Evolutionary conservation across 2,113 vertebrate genomes (phyloP).

Genomic region (Stegastes partitus): DNA sequence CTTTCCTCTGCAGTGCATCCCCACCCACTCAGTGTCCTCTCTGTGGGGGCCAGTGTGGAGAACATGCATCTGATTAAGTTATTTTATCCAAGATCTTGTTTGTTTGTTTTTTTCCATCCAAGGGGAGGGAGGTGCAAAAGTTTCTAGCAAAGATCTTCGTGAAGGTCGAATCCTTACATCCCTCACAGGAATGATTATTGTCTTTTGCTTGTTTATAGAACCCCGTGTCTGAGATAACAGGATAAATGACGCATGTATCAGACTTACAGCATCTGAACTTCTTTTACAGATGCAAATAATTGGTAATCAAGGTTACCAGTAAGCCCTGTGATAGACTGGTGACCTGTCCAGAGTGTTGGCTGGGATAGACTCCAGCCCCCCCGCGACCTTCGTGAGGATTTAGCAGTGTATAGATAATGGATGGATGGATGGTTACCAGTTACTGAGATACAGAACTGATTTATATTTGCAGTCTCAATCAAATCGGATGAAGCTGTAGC

Average conservation of each 20-base stretch:
- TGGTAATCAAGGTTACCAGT: too few relatives aligned
- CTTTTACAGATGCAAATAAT: background rate
- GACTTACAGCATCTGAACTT: background rate
- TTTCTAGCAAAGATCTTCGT: background rate
- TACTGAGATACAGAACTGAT: too few relatives aligned
- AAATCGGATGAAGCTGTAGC: too few relatives aligned
- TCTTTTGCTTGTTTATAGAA: background rate
- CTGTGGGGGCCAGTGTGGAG: constrained; percentile 4
- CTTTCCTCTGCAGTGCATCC: background rate
- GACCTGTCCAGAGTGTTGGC: too few relatives aligned
- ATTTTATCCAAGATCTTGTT: background rate
- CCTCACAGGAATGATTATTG: background rate
- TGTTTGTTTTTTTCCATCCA: background rate
- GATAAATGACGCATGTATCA: background rate
- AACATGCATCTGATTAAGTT: background rate
- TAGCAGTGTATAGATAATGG: too few relatives aligned
- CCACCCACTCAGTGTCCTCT: constrained; percentile 6
- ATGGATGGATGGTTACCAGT: too few relatives aligned
- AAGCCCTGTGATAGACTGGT: too few relatives aligned
- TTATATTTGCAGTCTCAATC: too few relatives aligned
- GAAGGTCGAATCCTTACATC: background rate
- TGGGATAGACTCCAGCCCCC: too few relatives aligned
- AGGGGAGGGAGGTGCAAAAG: background rate
- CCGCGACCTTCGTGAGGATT: too few relatives aligned
- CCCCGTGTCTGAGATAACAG: background rate